Evolutionary conservation across 1,140 invertebrate genomes (phyloP), one percentile per base, ranked within the genome.

Genomic region (Gonatopus flavifemur): DNA sequence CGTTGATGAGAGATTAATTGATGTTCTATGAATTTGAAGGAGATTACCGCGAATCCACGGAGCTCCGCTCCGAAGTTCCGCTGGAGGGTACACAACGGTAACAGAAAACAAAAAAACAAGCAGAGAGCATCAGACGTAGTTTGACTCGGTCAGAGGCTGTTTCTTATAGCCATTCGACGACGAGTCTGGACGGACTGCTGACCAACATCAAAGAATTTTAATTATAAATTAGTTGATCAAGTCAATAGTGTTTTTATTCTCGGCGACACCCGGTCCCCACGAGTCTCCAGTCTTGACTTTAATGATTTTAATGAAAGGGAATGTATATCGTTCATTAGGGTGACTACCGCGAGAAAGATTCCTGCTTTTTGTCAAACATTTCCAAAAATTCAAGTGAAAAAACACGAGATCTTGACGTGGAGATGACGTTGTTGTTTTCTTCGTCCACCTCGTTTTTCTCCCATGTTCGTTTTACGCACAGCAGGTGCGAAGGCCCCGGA

Each of bases 161-260:
- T 75, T 75, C 70, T 74, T 73, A n/a, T n/a, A n/a, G 65, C 64
- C 51, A 53, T 48, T 28, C 16, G 21, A 19, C 39, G 50, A 24
- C 18, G 39, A 52, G 39, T 57, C 57, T 41, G 37, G 55, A 57
- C 60, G 47, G 53, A n/a, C n/a, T n/a, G 50, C 52, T 62, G 59
- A 54, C 56, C 59, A 57, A 56, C 64, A 65, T 65, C 66, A 57
- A 68, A 68, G 75, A 77, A 78, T 77, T 77, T 77, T 78, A 78
- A 78, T 78, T 77, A 78, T 78, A 78, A 78, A 78, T 77, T 78
- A 77, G 76, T 77, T 78, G 75, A 77, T 78, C 77, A 77, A 78
- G 75, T 78, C 76, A 78, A 77, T 77, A 78, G 67, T 65, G 73
- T 78, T 78, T 77, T 78, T 78, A 66, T 55, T 61, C 33, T 37